Base-by-base conservation (phyloP, 1,140 invertebrate genomes). In the Melanaphis sacchari region DNA sequence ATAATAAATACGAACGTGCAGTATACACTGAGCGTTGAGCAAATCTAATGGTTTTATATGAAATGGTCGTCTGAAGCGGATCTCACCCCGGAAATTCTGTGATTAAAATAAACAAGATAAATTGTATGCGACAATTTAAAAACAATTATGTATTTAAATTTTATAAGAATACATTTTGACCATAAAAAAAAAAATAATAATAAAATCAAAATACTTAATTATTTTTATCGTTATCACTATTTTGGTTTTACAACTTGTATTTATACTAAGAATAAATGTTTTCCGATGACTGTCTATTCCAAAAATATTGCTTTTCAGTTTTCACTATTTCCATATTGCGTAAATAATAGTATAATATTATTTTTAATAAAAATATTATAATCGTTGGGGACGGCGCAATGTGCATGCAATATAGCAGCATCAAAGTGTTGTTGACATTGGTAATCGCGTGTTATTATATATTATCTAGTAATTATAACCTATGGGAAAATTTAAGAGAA, bases 321-420 rank as follows among this genome's bases (percentile, higher is more conserved):
- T 66, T 11, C 59, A 66, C 3, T n/a, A 43, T 43, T 11, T 11
- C 4, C 8, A 15, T 26, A n/a, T 66, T 59, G 11, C 31, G 15
- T 66, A 31, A 66, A 11, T 66, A 66, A 31, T 66, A 31, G 31
- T 11, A n/a, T 43, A 43, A 43, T 43, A 43, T 43, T 31, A n/a
- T 66, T 31, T 66, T 31, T 81, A 82, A 82, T 82, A 82, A 82
- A 82, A 82, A 82, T 38, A 21, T 82, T 38, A 21, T 82, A 38
- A 82, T 24, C 52, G 38, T 22, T 46, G 46, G 21, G 46, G 31
- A 91, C 66, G 90, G 66, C 90, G 66, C 43, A 76, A 46, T 38
- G n/a, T 91, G 31, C 90, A 91, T 31, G 90, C 90, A 91, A 91
- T 81, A 46, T 81, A 43, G 18, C 40, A 90, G 66, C 59, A 82